Conservation (phyloP, 2,888 invertebrate species). For the Clunio marinus region DNA sequence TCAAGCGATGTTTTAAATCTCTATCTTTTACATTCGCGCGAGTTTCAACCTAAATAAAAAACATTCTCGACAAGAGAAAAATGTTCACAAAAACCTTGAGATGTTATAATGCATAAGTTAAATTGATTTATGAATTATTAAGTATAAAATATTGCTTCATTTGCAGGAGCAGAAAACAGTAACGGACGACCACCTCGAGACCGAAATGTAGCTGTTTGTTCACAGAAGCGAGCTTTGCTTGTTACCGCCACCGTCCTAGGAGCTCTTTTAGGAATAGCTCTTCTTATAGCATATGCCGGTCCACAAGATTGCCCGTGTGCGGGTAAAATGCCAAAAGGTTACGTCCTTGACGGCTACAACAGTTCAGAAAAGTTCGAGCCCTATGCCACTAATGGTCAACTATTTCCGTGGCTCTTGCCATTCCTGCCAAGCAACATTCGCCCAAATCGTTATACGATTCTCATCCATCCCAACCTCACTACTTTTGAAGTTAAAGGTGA, state of each 20-base stretch:
- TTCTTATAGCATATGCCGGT: constrained; percentile 86
- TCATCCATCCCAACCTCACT: constrained; percentile 88
- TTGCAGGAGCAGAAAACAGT: constrained; percentile 50
- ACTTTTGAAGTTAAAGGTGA: constrained; percentile 83
- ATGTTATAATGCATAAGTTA: too few species aligned
- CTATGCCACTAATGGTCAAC: constrained; percentile 68
- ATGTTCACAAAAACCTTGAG: not conserved
- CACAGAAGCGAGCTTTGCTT: constrained; percentile 77
- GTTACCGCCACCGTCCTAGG: constrained; percentile 75
- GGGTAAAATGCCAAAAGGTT: constrained; percentile 61
- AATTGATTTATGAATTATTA: constrained; percentile 40
- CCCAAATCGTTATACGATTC: constrained; percentile 81
- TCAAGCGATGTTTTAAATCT: too few species aligned
- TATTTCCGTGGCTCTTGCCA: constrained; percentile 72
- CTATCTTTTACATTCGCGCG: not conserved
- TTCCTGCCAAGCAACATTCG: constrained; percentile 72
- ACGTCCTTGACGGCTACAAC: constrained; percentile 60
- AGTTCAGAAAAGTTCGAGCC: constrained; percentile 61
- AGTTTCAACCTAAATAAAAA: not conserved
- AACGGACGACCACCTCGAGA: constrained; percentile 50
- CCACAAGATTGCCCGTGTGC: constrained; percentile 74
- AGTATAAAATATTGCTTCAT: constrained; percentile 39
- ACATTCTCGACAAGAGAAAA: too few species aligned
- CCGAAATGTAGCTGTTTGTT: constrained; percentile 75
- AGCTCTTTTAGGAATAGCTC: constrained; percentile 74